These are phyloP conservation scores for Chironomus tepperi DNA, from an alignment of 1,140 invertebrate genomes.

Conservation along the genomic window DNA sequence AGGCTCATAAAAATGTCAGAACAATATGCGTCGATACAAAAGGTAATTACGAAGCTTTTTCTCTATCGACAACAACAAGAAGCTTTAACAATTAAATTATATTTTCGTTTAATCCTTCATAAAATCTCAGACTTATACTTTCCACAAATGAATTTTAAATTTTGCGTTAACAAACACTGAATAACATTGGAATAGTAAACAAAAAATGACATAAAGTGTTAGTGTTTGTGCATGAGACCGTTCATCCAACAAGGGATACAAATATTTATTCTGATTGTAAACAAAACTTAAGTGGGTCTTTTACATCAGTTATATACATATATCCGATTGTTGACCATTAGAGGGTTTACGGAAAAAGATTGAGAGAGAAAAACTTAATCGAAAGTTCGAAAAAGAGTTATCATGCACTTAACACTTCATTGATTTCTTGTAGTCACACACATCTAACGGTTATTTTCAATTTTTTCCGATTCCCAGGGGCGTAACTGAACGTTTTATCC, in stretches of 20 bases:
- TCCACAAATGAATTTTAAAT: too few species aligned
- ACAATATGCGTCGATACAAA: neutral
- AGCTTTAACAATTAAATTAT: too few species aligned
- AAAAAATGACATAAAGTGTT: neutral
- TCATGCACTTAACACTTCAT: conserved; percentile 21
- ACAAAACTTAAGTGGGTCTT: neutral
- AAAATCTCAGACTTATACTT: too few species aligned
- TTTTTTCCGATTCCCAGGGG: neutral
- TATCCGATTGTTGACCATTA: neutral
- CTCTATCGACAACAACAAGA: neutral
- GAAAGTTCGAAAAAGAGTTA: conserved; percentile 12
- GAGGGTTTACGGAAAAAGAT: neutral
- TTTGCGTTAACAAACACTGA: too few species aligned
- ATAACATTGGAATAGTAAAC: neutral
- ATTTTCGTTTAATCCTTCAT: too few species aligned
- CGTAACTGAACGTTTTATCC: too few species aligned
- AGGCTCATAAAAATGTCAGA: neutral
- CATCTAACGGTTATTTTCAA: conserved; percentile 18
- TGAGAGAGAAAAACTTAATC: neutral
- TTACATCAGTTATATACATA: neutral
- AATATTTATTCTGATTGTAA: neutral
- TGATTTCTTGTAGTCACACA: conserved; percentile 11
- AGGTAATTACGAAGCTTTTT: neutral
- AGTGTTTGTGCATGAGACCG: neutral
- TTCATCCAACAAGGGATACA: neutral